Conservation (phyloP, 1,140 invertebrate species). For the Drosophila kanapiae region DNA sequence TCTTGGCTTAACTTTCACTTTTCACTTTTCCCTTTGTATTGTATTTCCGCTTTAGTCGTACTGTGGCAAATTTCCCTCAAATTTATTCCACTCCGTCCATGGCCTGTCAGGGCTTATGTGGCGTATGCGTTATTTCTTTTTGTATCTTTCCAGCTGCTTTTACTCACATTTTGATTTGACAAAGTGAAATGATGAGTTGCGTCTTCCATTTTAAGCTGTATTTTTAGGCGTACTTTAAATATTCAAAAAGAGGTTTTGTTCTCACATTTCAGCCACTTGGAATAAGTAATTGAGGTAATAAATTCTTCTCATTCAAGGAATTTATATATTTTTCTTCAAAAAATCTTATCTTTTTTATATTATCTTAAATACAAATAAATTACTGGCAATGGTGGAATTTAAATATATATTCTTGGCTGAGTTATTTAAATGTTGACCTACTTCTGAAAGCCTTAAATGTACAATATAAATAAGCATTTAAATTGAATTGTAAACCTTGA, state of each 20-base stretch:
- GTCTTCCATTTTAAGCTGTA: constrained; percentile 15
- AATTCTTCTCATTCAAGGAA: constrained; percentile 1
- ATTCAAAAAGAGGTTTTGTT: constrained; percentile 6
- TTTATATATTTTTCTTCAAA: not conserved
- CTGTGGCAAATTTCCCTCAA: constrained; percentile 30
- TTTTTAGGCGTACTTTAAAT: constrained; percentile 5
- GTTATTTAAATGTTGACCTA: not conserved
- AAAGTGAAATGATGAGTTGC: constrained; percentile 53
- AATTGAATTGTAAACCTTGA: constrained; percentile 9
- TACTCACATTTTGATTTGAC: constrained; percentile 28
- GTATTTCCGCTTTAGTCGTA: constrained; percentile 1
- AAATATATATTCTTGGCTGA: not conserved
- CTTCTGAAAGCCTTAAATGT: not conserved
- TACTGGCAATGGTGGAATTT: not conserved
- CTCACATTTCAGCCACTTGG: constrained; percentile 2
- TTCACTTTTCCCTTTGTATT: constrained; percentile 20
- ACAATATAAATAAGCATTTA: not conserved
- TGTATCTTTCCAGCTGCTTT: constrained; percentile 21
- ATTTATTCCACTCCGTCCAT: constrained; percentile 5
- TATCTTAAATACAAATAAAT: not conserved
- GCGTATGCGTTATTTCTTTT: constrained; percentile 32
- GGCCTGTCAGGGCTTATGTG: constrained; percentile 36
- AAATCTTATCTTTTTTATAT: not conserved
- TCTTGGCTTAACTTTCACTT: constrained; percentile 44
- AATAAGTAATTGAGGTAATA: not conserved